Conservation (phyloP, 2,797 vertebrate species). For the Heliangelus exortis region DNA sequence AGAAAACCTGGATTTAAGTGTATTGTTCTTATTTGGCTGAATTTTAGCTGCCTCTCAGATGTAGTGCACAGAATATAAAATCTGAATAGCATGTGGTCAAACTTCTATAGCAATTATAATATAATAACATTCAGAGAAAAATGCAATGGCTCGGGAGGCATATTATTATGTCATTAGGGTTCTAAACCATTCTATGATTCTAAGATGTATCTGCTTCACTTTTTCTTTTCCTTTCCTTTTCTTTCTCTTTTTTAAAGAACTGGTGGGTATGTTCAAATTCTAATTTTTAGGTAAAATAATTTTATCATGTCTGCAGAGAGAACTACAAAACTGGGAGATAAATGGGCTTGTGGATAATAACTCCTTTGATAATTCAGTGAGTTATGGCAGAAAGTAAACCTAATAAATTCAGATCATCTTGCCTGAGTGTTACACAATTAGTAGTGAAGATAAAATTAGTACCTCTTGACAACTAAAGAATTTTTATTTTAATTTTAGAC, state of each 20-base stretch:
- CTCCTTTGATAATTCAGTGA: neutral
- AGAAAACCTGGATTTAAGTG: neutral
- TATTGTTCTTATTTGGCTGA: neutral
- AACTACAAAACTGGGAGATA: neutral
- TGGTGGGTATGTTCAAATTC: neutral
- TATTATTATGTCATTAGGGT: neutral
- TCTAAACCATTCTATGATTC: no score
- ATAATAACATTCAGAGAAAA: neutral
- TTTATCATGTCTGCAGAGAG: neutral
- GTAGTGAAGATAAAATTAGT: neutral
- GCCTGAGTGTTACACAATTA: neutral
- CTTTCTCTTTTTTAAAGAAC: neutral
- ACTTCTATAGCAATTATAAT: neutral
- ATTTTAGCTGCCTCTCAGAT: neutral
- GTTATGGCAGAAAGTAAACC: neutral
- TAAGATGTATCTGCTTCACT: neutral
- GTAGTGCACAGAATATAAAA: neutral
- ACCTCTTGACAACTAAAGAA: slow-evolving; percentile 21
- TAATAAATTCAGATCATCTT: neutral
- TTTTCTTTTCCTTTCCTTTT: no score
- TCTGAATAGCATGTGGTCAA: neutral
- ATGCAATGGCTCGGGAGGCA: neutral
- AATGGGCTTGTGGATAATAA: neutral
- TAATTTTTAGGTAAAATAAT: neutral
- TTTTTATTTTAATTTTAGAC: slow-evolving; percentile 70